These are phyloP conservation scores for Aulostomus chinensis DNA, from an alignment of 2,797 vertebrate species.

Conservation along the genomic window DNA sequence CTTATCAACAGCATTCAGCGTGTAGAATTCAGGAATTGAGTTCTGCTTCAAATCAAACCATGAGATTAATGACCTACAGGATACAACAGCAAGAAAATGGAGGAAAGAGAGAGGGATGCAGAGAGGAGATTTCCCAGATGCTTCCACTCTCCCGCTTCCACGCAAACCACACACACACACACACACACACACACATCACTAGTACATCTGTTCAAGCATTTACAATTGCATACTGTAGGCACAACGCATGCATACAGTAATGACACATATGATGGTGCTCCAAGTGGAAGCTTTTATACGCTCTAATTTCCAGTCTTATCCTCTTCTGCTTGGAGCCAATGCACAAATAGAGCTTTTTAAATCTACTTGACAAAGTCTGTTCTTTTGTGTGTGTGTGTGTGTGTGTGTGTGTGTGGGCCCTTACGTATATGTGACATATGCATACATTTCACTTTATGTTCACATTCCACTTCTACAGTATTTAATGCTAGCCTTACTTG, in stretches of 20 bases:
- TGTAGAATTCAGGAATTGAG: constrained; percentile 78
- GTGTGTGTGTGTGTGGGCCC: too few species aligned
- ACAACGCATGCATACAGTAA: constrained; percentile 17
- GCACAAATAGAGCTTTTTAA: constrained; percentile 63
- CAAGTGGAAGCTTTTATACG: constrained; percentile 50
- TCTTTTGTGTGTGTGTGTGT: not conserved
- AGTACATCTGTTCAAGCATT: constrained; percentile 26
- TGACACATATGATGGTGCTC: constrained; percentile 30
- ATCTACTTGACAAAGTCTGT: constrained; percentile 59
- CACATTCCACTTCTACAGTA: too few species aligned
- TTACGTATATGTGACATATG: too few species aligned
- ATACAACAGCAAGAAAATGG: not conserved
- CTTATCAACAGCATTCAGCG: constrained; percentile 82
- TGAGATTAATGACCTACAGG: constrained; percentile 45
- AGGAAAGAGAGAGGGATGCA: not conserved
- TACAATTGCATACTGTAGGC: constrained; percentile 12
- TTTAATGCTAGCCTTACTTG: too few species aligned
- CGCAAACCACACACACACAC: constrained; percentile 40
- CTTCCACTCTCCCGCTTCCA: constrained; percentile 45
- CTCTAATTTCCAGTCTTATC: constrained; percentile 71
- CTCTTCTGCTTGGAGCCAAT: constrained; percentile 39
- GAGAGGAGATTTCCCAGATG: constrained; percentile 36
- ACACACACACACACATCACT: not conserved
- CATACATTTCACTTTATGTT: too few species aligned
- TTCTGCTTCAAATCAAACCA: constrained; percentile 74